Conservation (phyloP, 2,113 vertebrate genomes). For the Xyliphius kryptos region DNA sequence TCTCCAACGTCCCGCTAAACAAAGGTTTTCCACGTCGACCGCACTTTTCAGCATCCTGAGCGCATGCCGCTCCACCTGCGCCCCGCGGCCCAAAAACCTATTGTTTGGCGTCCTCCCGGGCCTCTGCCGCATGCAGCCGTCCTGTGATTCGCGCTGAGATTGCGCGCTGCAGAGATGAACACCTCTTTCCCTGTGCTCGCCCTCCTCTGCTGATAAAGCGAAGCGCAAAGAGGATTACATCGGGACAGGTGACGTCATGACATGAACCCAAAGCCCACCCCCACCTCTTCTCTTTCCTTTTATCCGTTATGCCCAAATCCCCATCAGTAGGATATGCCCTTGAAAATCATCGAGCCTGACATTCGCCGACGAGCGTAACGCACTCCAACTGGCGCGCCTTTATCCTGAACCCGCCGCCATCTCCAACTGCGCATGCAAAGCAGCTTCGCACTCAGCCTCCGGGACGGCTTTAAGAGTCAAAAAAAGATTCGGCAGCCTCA, state of each 20-base stretch:
- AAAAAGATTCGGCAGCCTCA: too few species aligned
- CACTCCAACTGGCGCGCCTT: too few species aligned
- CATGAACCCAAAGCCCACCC: constrained; percentile 61
- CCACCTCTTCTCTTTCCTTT: constrained; percentile 23
- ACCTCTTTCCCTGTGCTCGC: constrained; percentile 50
- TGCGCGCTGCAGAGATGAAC: constrained; percentile 65
- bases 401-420: too few species aligned
- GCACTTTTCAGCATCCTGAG: constrained; percentile 24
- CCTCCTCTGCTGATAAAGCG: constrained; percentile 76
- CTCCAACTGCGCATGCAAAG: too few species aligned
- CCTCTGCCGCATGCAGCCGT: constrained; percentile 20
- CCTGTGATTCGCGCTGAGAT: constrained; percentile 46
- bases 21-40: constrained; percentile 28
- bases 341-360: constrained; percentile 71
- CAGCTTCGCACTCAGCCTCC: too few species aligned
- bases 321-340: constrained; percentile 81
- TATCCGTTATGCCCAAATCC: constrained; percentile 73
- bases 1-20: constrained; percentile 22
- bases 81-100: not conserved
- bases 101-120: not conserved
- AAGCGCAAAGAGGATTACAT: constrained; percentile 78
- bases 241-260: constrained; percentile 83
- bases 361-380: constrained; percentile 48
- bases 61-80: constrained; percentile 17
- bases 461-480: too few species aligned